Evolutionary conservation across 2,888 invertebrate species (phyloP), one percentile per base, ranked within the genome.

Genomic region (Lasius fuliginosus): DNA sequence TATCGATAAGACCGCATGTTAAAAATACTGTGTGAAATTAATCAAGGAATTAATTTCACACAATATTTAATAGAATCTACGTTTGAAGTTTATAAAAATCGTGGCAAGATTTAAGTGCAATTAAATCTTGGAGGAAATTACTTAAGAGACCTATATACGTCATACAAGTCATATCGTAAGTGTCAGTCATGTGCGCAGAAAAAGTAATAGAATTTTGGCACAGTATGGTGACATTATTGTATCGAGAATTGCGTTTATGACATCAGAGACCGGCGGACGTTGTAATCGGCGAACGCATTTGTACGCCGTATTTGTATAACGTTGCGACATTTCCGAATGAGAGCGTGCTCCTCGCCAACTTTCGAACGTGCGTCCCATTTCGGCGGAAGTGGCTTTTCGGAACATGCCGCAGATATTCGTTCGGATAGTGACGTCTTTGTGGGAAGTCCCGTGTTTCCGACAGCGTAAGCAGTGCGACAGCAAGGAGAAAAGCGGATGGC

Each of bases 381-480:
- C 40, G 64, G 12, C 81, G 81, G 62, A 81, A 60, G 81, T 69
- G 36, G 60, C 71, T 36, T 73, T 73, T 73, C 75, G 40, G 46
- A 68, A 46, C 42, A 76, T 76, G 49, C 60, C 79, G 76, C n/a
- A 53, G 79, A 84, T 87, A 85, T 87, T 76, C 71, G 68, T 75
- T 27, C 71, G 82, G 76, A 82, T 79, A 82, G 85, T 67, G 89
- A 87, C 83, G 82, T 87, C 87, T 83, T 85, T 82, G 58, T 81
- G 67, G 87, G 89, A 85, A 89, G 82, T 85, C 62, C 68, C 23
- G 76, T 58, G 89, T 86, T 90, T 89, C 90, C 89, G 84, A 65
- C 83, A 18, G 64, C 62, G 58, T 73, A 82, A 74, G 69, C 79
- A 71, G 62, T 82, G 64, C 65, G 82, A 85, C 53, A 81, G 64